A percentile compares a stretch with the other conserved stretches of the same genome.
phyloP scores from a whole-genome alignment of 2,797 vertebrate species.

The Nothura maculosa region DNA sequence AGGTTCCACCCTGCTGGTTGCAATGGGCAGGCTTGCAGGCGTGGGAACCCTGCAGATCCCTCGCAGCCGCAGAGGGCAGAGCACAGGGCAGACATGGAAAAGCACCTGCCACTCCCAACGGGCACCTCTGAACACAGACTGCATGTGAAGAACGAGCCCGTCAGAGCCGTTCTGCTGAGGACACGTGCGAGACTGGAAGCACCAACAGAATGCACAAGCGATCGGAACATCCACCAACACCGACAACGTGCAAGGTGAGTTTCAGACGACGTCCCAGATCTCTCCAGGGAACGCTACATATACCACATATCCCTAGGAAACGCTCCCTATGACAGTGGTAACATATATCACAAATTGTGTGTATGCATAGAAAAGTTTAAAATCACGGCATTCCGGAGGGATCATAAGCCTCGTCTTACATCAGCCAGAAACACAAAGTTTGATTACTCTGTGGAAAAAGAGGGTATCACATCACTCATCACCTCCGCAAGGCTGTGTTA shows the following conservation, averaged over 20 bases:
- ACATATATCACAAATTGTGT: neutral
- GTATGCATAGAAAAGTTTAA: neutral
- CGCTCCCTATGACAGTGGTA: neutral
- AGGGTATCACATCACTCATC: rapidly evolving
- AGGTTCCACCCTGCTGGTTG: neutral
- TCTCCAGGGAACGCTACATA: neutral
- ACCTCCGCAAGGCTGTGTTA: neutral
- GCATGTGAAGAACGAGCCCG: neutral
- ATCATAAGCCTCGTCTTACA: neutral
- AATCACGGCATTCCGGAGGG: neutral
- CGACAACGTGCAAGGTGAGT: conserved; percentile 31
- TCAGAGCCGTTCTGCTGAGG: conserved; percentile 1
- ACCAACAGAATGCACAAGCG: neutral
- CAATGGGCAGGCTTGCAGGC: neutral
- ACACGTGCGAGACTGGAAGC: neutral
- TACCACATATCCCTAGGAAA: neutral
- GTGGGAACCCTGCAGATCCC: neutral
- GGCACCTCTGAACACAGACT: rapidly evolving
- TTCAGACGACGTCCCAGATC: neutral
- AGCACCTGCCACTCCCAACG: neutral
- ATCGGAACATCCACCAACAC: conserved; percentile 15
- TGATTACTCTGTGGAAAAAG: neutral
- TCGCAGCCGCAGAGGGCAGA: rapidly evolving
- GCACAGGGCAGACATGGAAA: neutral
- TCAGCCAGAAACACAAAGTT: neutral